Evolutionary conservation across 2,888 invertebrate genomes (phyloP), one percentile per base, ranked within the genome.

Genomic region (Rapana venosa): DNA sequence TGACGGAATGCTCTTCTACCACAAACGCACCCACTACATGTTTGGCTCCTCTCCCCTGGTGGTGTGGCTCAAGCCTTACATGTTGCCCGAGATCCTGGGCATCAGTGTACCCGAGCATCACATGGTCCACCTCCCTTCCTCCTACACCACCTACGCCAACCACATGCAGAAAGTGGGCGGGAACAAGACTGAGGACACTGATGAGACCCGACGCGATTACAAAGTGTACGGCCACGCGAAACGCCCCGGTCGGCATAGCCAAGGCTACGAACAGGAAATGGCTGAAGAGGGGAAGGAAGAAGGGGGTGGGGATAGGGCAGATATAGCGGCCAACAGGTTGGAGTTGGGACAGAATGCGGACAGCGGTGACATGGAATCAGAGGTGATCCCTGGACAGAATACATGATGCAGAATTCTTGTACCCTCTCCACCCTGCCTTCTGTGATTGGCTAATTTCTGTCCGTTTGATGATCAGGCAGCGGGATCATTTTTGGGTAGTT

Each of bases 1-100:
- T 88, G 99, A 99, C 96, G 99, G 99, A 0, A 95, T 99, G 74
- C 96, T 99, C 89, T 99, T 99, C 96, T 99, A 98, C 96, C 98
- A 99, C 96, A 98, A 97, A 93, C 97, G 97, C 91, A 97, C 97
- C 0, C 97, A 97, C 93, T 99, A 99, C 95, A 97, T 97, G 15
- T 97, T 97, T 88, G 98, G 98, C 2, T 96, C 97, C 87, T 98
- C 98, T 0, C 99, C 99, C 0, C 96, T 99, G 17, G 98, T 99
- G 0, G 98, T 98, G 0, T 99, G 99, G 99, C 96, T 99, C 1
- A 98, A 98, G 95, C 97, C 98, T 0, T 98, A 97, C 95, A 99
- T 99, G 99, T 95, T 99, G 17, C 97, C 97, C 0, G 98, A 98
- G 96, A 97, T 98, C 47, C 96, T 98, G 17, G 97, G 97, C 35